These are phyloP conservation scores for Lates japonicus DNA, from an alignment of 2,797 vertebrate species.

Conservation along the genomic window DNA sequence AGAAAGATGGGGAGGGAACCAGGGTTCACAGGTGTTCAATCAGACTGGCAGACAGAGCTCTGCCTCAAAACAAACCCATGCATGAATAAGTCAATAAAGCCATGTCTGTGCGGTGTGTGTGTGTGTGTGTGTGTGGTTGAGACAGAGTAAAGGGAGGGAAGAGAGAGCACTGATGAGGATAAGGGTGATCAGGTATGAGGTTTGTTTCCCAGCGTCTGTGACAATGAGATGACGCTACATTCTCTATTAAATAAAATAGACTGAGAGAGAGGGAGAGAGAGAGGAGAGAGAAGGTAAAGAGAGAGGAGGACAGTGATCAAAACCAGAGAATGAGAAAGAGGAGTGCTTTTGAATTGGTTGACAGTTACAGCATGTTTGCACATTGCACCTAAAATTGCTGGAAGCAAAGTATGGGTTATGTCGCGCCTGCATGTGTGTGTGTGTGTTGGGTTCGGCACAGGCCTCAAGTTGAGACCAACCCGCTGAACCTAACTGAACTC, in stretches of 20 bases:
- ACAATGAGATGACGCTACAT: slow-evolving; percentile 83
- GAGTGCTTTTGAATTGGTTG: slow-evolving; percentile 56
- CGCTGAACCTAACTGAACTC: slow-evolving; percentile 28
- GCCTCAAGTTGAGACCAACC: slow-evolving; percentile 37
- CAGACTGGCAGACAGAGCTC: slow-evolving; percentile 81
- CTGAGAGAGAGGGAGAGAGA: slow-evolving; percentile 39
- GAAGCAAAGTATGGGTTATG: slow-evolving; percentile 46
- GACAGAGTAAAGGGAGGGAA: slow-evolving; percentile 33
- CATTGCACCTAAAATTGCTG: slow-evolving; percentile 52
- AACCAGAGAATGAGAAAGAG: slow-evolving; percentile 21
- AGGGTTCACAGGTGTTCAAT: slow-evolving; percentile 72
- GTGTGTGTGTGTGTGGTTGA: slow-evolving; percentile 16
- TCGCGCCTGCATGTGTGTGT: slow-evolving; percentile 10
- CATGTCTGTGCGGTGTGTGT: slow-evolving; percentile 50
- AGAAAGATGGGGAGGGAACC: slow-evolving; percentile 46
- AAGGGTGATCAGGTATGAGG: slow-evolving; percentile 70
- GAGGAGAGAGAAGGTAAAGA: slow-evolving; percentile 12
- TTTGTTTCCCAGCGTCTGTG: slow-evolving; percentile 75
- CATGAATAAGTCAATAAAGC: slow-evolving; percentile 86
- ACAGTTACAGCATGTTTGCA: slow-evolving; percentile 65
- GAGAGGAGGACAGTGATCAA: slow-evolving; percentile 19
- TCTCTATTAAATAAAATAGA: slow-evolving; percentile 84
- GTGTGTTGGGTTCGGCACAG: not conserved
- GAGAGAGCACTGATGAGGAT: slow-evolving; percentile 64
- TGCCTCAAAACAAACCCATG: slow-evolving; percentile 84